Percentiles rank a stretch among this genome's conserved stretches.
These are phyloP conservation scores for Psilopogon haemacephalus DNA, from an alignment of 2,113 vertebrate genomes.

Conservation along the genomic window DNA sequence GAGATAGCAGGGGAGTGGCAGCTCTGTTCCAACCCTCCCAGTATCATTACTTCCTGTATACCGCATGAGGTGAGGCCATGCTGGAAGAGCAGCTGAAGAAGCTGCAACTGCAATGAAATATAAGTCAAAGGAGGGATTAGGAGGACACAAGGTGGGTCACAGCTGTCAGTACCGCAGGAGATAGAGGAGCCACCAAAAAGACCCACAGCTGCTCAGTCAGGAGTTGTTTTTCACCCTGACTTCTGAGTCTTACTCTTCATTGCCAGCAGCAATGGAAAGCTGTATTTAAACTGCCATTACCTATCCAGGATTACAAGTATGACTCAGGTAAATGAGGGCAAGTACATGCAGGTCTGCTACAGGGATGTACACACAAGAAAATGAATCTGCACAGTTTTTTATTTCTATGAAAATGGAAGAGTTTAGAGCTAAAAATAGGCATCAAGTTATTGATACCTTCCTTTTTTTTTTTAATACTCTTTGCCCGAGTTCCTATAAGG, in stretches of 20 bases:
- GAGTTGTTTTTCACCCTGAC: not conserved
- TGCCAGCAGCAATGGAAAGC: not conserved
- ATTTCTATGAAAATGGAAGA: not conserved
- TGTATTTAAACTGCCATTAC: constrained; percentile 32
- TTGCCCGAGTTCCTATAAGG: not conserved
- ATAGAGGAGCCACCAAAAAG: not conserved
- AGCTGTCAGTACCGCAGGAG: not conserved
- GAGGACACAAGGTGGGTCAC: not conserved
- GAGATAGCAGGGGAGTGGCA: not conserved
- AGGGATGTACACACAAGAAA: not conserved
- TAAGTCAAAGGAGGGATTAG: not conserved
- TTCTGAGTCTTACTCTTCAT: not conserved
- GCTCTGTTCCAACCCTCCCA: not conserved
- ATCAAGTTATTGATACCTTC: not conserved
- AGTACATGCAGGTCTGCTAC: constrained; percentile 16
- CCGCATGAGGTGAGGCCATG: not conserved
- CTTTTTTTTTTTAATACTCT: not conserved
- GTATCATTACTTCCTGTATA: not conserved
- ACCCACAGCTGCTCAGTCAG: not conserved
- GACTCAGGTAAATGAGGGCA: constrained; percentile 37
- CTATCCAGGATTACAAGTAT: constrained; percentile 10
- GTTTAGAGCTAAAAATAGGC: constrained; percentile 24
- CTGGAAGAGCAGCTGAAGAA: not conserved
- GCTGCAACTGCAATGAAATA: not conserved
- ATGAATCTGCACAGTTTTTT: not conserved